Evolutionary conservation across 1,140 invertebrate species (phyloP).

Genomic region (Sesamia nonagrioides): DNA sequence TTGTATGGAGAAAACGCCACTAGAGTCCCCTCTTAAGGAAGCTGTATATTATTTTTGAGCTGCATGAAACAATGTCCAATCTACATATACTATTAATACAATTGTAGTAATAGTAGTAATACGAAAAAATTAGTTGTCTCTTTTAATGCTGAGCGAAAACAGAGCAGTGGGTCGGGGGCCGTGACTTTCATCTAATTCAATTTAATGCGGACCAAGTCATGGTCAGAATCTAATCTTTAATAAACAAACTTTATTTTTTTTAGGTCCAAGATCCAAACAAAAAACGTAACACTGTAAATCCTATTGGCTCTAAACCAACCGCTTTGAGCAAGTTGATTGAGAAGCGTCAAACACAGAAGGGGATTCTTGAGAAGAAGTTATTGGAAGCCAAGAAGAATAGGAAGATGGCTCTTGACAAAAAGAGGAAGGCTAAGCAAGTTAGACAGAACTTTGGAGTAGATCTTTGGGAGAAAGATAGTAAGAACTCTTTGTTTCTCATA

Average conservation of each 20-base stretch:
- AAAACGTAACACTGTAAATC: slow-evolving; percentile 87
- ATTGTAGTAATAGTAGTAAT: too few species aligned
- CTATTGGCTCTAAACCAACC: slow-evolving; percentile 75
- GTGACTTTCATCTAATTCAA: too few species aligned
- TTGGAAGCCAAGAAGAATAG: slow-evolving; percentile 77
- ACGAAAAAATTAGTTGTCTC: too few species aligned
- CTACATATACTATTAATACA: too few species aligned
- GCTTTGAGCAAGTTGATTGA: slow-evolving; percentile 78
- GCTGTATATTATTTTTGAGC: too few species aligned
- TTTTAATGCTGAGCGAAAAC: too few species aligned
- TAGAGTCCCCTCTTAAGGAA: too few species aligned
- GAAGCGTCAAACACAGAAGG: slow-evolving; percentile 71
- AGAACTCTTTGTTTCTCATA: slow-evolving; percentile 52
- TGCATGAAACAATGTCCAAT: too few species aligned
- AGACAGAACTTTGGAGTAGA: slow-evolving; percentile 77
- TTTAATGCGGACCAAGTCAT: too few species aligned
- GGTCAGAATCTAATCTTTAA: too few species aligned
- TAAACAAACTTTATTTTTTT: neutral
- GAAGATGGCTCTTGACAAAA: slow-evolving; percentile 72
- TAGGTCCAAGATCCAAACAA: slow-evolving; percentile 88
- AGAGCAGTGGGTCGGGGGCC: too few species aligned
- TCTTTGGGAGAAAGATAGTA: slow-evolving; percentile 79
- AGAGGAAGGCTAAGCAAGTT: slow-evolving; percentile 70
- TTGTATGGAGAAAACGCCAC: too few species aligned
- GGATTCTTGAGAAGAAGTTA: slow-evolving; percentile 74